phyloP scores from a whole-genome alignment of 2,888 invertebrate species.

The Schrankia costaestrigalis region DNA sequence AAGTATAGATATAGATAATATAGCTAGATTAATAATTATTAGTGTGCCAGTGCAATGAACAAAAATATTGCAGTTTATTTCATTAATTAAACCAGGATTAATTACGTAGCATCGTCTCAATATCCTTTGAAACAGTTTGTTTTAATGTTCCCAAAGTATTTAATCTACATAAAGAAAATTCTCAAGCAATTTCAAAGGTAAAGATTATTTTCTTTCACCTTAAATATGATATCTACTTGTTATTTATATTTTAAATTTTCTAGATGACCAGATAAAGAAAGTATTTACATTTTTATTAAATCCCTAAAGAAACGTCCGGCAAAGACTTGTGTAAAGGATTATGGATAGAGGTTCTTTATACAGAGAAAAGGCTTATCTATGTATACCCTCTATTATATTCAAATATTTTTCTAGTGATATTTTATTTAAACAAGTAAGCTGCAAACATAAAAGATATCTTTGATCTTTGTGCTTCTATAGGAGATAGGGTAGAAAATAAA shows the following conservation, averaged over 20 bases:
- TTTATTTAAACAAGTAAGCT: conserved; percentile 60
- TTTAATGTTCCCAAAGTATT: no score
- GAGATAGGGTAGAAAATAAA: conserved; percentile 22
- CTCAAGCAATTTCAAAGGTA: no score
- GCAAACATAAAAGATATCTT: conserved; percentile 48
- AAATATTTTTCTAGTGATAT: conserved; percentile 74
- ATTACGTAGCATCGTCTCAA: no score
- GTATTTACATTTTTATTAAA: conserved; percentile 31
- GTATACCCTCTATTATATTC: conserved; percentile 59
- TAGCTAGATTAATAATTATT: no score
- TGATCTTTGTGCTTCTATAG: conserved; percentile 52
- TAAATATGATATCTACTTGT: conserved; percentile 5
- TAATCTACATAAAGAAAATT: no score
- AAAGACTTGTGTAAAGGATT: conserved; percentile 64
- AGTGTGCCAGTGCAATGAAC: no score
- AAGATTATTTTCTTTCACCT: no score
- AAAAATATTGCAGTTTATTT: no score
- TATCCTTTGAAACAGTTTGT: no score
- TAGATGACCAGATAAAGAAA: not conserved
- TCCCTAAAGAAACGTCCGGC: conserved; percentile 60
- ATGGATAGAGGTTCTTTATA: conserved; percentile 35
- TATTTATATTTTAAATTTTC: not conserved
- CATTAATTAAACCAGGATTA: no score
- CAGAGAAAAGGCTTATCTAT: conserved; percentile 57
- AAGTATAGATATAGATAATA: no score